Percentiles rank a stretch among this genome's conserved stretches.
Conservation (phyloP, 2,797 vertebrate genomes). For the Pachyuromys duprasi region DNA sequence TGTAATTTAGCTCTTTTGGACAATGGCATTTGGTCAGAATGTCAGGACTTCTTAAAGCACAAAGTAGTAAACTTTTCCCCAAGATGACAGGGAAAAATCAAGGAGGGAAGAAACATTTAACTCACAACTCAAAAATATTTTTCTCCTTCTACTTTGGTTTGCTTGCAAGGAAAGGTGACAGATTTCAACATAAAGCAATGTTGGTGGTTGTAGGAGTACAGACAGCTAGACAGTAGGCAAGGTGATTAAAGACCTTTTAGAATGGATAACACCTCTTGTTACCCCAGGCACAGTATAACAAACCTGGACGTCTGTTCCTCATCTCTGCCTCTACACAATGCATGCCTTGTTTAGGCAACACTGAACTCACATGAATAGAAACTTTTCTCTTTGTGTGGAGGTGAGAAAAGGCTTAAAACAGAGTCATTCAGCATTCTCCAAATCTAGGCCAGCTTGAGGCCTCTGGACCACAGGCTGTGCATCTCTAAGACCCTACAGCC, state of each 20-base stretch:
- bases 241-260: not conserved
- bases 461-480: not conserved
- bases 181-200: not conserved
- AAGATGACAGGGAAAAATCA: not conserved
- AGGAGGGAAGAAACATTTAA: constrained; percentile 1
- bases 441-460: not conserved
- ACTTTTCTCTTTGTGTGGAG: not conserved
- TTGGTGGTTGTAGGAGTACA: not conserved
- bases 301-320: not conserved
- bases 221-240: not conserved
- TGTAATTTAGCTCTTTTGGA: constrained; percentile 25
- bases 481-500: not conserved
- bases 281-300: not conserved
- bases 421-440: not conserved
- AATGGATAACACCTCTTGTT: not conserved
- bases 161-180: constrained; percentile 39
- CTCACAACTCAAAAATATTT: not conserved
- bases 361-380: not conserved
- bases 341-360: not conserved
- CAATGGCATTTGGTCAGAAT: not conserved
- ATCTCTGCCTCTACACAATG: not conserved
- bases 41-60: not conserved
- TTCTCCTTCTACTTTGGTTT: not conserved
- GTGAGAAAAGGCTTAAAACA: not conserved
- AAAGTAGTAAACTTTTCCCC: not conserved